Base-by-base conservation (phyloP, 2,888 invertebrate genomes). In the Augochlorella aurata region DNA sequence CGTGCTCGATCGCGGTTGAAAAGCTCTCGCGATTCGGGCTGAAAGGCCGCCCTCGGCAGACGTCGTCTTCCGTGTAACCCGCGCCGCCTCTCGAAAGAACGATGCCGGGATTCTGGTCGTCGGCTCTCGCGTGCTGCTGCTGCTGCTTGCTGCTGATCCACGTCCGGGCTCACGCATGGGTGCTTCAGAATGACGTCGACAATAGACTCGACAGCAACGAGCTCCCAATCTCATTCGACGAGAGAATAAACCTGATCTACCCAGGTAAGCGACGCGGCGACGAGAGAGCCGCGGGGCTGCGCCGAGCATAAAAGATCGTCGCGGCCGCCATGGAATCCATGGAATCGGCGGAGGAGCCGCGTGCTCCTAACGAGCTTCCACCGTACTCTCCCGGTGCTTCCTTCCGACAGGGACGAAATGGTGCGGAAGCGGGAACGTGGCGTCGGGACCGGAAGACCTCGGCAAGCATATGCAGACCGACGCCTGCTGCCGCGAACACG, bases 401-500 rank as follows among this genome's bases (percentile, higher is more conserved):
- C 50, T 78, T 83, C 24, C 61, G 47, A 49, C 81, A 92, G 92
- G 90, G 61, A 92, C 93, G 52, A 92, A 92, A 82, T 93, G 93
- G 92, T 92, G 92, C 83, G 92, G 92, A 84, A 90, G 87, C 76
- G 93, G 93, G 77, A 91, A 89, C 84, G 82, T 90, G 45, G 89
- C 92, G 21, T 75, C 83, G 81, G 84, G 88, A 84, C 88, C 90
- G 70, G 79, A 91, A 66, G 90, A 92, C 72, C 89, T 92, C 21
- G 92, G 92, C 24, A 29, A 74, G 67, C 90, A 86, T 58, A 88
- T 88, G 49, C 89, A 89, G 74, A 92, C 92, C 18, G 92, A 93
- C 80, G 88, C 89, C 16, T 93, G 93, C 86, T 93, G 93, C 85
- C 90, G 92, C n/a, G 87, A 89, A 12, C 93, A 92, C 79, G 93